phyloP scores from a whole-genome alignment of 2,888 invertebrate species.

The Stenoptilia bipunctidactyla region DNA sequence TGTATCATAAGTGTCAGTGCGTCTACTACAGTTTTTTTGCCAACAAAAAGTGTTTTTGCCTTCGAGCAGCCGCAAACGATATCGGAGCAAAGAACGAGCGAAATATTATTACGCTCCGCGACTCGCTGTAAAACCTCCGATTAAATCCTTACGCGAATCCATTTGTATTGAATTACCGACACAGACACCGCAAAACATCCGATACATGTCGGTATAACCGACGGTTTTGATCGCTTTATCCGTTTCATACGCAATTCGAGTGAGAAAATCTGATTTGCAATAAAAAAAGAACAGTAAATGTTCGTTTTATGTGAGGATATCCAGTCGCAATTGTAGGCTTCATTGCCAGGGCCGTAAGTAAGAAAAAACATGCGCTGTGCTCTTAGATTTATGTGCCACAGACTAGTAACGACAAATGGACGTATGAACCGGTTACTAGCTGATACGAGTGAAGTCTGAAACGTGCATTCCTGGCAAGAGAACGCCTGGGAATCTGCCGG shows the following conservation, averaged over 20 bases:
- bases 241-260: no score
- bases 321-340: neutral
- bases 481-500: neutral
- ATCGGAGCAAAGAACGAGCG: slow-evolving; percentile 28
- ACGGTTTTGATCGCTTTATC: no score
- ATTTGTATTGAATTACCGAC: neutral
- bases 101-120: slow-evolving; percentile 42
- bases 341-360: neutral
- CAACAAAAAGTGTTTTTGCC: slow-evolving; percentile 31
- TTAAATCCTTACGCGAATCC: neutral
- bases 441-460: neutral
- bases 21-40: slow-evolving; percentile 23
- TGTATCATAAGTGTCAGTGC: slow-evolving; percentile 28
- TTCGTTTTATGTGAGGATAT: neutral
- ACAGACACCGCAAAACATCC: neutral
- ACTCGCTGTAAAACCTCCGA: neutral
- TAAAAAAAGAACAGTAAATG: no score
- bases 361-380: neutral
- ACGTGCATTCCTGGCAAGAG: neutral
- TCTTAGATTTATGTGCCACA: no score
- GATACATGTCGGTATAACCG: neutral
- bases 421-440: neutral
- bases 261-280: no score
- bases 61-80: slow-evolving; percentile 22
- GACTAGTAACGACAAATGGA: no score